Conservation (phyloP, 2,113 vertebrate species). For the Chaetura pelagica region DNA sequence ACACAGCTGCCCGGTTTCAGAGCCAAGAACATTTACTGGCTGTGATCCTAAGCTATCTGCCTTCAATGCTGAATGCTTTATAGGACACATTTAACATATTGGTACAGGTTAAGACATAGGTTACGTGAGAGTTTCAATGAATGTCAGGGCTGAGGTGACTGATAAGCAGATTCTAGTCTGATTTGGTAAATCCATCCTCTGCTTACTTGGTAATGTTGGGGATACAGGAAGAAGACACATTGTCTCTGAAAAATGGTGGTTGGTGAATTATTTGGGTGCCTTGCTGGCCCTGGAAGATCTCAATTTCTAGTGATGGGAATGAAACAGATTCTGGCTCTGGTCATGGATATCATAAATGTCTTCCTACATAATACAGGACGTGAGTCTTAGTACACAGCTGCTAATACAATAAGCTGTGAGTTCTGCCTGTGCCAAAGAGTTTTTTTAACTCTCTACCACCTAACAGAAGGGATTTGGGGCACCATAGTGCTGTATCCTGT, state of each 20-base stretch:
- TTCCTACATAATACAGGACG: neutral
- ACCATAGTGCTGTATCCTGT: neutral
- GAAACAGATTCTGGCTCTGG: neutral
- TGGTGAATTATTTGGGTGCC: neutral
- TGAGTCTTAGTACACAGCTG: neutral
- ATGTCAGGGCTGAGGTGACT: neutral
- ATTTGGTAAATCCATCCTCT: neutral
- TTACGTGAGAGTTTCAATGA: neutral
- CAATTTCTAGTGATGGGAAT: neutral
- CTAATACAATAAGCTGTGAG: neutral
- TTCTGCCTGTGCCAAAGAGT: neutral
- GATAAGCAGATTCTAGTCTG: neutral
- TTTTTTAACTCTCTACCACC: neutral
- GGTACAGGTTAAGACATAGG: neutral
- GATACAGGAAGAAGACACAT: neutral
- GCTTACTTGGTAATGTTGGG: neutral
- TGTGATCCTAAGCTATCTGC: neutral
- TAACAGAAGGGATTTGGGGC: neutral
- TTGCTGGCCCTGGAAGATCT: neutral
- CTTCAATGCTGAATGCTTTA: neutral
- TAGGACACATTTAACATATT: neutral
- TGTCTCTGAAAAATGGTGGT: neutral
- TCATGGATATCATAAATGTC: neutral
- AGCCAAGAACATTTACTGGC: neutral
- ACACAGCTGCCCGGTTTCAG: neutral